A percentile compares a stretch with the other conserved stretches of the same genome.
Evolutionary conservation across 2,113 vertebrate species (phyloP).

Genomic region (Lipotes vexillifer): DNA sequence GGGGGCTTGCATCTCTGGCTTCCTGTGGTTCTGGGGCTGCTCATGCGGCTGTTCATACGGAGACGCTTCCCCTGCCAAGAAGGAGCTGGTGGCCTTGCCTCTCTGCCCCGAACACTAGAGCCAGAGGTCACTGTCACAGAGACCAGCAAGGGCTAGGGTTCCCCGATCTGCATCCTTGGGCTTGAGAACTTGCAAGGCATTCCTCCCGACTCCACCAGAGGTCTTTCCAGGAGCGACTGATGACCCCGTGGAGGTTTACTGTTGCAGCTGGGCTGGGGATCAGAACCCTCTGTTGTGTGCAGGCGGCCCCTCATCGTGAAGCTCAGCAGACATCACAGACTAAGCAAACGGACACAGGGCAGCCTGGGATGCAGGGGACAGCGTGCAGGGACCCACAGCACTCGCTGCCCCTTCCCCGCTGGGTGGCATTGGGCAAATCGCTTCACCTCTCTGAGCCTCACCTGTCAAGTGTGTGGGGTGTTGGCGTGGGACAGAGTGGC

Average conservation of each 20-base stretch:
- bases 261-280: background rate
- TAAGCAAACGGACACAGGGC: rapidly evolving
- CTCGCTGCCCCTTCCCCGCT: rapidly evolving
- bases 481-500: rapidly evolving
- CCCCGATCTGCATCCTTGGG: background rate
- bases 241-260: rapidly evolving
- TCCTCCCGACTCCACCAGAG: background rate
- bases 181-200: rapidly evolving
- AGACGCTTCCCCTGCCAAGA: rapidly evolving
- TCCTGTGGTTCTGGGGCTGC: background rate
- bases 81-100: background rate
- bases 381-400: rapidly evolving
- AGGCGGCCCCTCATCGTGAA: rapidly evolving
- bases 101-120: background rate
- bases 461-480: no score
- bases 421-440: rapidly evolving
- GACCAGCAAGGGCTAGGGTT: background rate
- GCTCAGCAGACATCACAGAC: background rate
- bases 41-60: background rate
- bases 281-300: background rate
- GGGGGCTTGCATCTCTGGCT: no score
- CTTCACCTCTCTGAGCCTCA: background rate
- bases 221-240: background rate
- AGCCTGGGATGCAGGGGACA: rapidly evolving
- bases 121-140: background rate